Base-by-base conservation (phyloP, 1,140 invertebrate species). In the Papilio glaucus region DNA sequence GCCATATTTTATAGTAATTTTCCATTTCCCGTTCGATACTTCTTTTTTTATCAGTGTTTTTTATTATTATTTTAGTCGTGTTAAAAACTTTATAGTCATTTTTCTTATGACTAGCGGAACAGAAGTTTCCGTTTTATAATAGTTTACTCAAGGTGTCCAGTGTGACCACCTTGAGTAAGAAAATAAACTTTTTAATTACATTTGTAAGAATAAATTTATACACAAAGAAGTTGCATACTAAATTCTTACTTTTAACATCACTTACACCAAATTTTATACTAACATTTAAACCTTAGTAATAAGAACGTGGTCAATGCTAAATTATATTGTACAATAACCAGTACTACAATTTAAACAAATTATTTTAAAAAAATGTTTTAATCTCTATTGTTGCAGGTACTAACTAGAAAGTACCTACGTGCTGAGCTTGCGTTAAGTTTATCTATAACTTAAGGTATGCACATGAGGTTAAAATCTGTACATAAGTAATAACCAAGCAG, bases 1-100 rank as follows among this genome's bases (percentile, higher is more conserved):
- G 39, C n/a, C 41, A 71, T 71, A 62, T 61, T 49, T 63, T 39
- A 37, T 72, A 33, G 37, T 45, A 71, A 65, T 60, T 73, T 73
- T 76, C 68, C 70, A 73, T 73, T 57, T 73, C 71, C 72, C 63
- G 57, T 73, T 33, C 8, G n/a, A 33, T 45, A 15, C 1, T 42
- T 42, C 5, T 68, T 26, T 26, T n/a, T 15, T 41, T n/a, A n/a
- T n/a, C n/a, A n/a, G n/a, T n/a, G n/a, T n/a, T n/a, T n/a, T n/a
- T n/a, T n/a, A n/a, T n/a, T n/a, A n/a, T n/a, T n/a, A n/a, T n/a
- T n/a, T n/a, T n/a, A n/a, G n/a, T n/a, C n/a, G n/a, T n/a, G n/a
- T n/a, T n/a, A n/a, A n/a, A n/a, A n/a, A n/a, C n/a, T n/a, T n/a
- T n/a, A n/a, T n/a, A n/a, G 61, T 38, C 26, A 63, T 33, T 37